phyloP scores from a whole-genome alignment of 2,113 vertebrate species.

The Lampris megalopsis region DNA sequence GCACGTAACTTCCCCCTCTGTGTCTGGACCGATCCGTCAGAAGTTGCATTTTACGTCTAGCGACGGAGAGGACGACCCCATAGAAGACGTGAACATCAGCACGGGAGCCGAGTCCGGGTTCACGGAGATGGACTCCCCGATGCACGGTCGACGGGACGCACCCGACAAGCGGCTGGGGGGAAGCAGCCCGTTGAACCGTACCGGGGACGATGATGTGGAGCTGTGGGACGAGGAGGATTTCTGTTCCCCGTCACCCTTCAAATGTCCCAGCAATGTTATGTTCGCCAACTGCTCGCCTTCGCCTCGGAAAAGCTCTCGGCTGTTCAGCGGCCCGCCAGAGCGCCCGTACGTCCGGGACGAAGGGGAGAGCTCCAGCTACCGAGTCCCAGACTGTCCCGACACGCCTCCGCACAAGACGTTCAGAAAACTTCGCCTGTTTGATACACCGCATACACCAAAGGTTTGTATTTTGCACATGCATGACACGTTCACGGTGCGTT shows the following conservation, averaged over 20 bases:
- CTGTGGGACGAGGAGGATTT: conserved; percentile 89
- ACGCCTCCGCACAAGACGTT: conserved; percentile 97
- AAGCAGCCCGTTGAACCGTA: conserved; percentile 73
- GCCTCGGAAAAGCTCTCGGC: conserved; percentile 78
- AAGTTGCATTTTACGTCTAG: conserved; percentile 87
- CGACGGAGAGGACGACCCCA: conserved; percentile 90
- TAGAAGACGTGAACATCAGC: conserved; percentile 90
- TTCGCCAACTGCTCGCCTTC: conserved; percentile 84
- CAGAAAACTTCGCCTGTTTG: conserved; percentile 93
- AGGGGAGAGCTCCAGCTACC: conserved; percentile 82
- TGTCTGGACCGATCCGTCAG: conserved; percentile 82
- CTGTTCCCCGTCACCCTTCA: conserved; percentile 86
- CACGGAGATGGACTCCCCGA: conserved; percentile 91
- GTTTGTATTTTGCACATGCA: conserved; percentile 69
- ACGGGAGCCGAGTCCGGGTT: conserved; percentile 94
- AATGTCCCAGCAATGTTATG: conserved; percentile 76
- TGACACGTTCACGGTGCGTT: too few species aligned
- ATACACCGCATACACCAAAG: conserved; percentile 97
- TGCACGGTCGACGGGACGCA: conserved; percentile 76
- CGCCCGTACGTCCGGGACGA: conserved; percentile 56
- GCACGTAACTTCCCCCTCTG: conserved; percentile 71
- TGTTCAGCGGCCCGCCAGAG: conserved; percentile 70
- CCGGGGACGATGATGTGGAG: conserved; percentile 86
- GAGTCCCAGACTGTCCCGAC: conserved; percentile 88
- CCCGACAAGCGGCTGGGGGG: conserved; percentile 71